Conservation (phyloP, 2,113 vertebrate species). For the Nymphicus hollandicus region DNA sequence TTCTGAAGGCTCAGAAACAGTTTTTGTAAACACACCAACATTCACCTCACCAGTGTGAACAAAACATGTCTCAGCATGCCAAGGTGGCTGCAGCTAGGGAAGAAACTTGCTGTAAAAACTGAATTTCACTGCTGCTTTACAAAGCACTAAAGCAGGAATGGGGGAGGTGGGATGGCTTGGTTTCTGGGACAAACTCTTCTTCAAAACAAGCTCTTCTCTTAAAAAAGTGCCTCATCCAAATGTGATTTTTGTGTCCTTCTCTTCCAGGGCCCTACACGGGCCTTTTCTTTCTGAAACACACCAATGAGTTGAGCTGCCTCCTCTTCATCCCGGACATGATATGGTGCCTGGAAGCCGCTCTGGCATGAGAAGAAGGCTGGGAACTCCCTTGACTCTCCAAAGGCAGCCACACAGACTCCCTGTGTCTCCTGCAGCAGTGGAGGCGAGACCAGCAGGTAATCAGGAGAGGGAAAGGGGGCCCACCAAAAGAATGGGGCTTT, state of each 20-base stretch:
- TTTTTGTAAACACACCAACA: not conserved
- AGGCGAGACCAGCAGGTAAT: not conserved
- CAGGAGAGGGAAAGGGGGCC: not conserved
- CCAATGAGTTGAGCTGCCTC: slow-evolving; percentile 87
- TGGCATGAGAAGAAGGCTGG: slow-evolving; percentile 85
- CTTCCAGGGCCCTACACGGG: not conserved
- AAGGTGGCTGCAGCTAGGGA: not conserved
- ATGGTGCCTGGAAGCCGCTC: slow-evolving; percentile 84
- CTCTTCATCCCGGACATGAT: slow-evolving; percentile 73
- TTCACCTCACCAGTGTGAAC: not conserved
- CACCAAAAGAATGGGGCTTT: not conserved
- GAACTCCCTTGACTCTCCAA: slow-evolving; percentile 81
- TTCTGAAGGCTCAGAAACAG: not conserved
- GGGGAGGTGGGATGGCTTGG: not conserved
- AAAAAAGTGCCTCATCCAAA: not conserved
- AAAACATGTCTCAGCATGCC: not conserved
- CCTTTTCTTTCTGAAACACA: slow-evolving; percentile 44
- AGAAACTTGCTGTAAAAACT: not conserved
- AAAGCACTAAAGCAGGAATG: not conserved
- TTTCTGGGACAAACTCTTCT: not conserved
- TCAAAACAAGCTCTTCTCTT: not conserved
- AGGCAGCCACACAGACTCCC: slow-evolving; percentile 87
- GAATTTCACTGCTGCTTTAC: not conserved
- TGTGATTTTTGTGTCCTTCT: not conserved
- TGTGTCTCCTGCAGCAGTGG: slow-evolving; percentile 81